Percentiles rank a stretch among this genome's conserved stretches.
These are phyloP conservation scores for Yponomeuta cagnagella DNA, from an alignment of 2,888 invertebrate species.

Conservation along the genomic window DNA sequence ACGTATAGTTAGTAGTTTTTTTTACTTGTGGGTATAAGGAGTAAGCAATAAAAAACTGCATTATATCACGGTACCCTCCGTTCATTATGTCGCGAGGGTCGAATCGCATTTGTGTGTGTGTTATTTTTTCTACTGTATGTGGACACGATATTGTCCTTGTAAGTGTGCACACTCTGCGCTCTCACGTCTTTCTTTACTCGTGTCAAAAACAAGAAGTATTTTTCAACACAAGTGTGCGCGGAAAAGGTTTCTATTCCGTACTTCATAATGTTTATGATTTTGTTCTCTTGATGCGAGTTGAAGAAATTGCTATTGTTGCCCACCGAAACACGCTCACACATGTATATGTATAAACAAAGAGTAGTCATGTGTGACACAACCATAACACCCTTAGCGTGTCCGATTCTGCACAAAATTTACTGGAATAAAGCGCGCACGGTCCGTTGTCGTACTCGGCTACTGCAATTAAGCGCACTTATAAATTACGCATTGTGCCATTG, in stretches of 20 bases:
- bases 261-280: slow-evolving; percentile 6
- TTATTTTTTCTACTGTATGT: slow-evolving; percentile 30
- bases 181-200: background rate
- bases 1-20: slow-evolving; percentile 56
- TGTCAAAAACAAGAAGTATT: slow-evolving; percentile 7
- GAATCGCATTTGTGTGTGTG: slow-evolving; percentile 37
- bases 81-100: slow-evolving; percentile 65
- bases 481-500: slow-evolving; percentile 55
- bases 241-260: slow-evolving; percentile 5
- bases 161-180: background rate
- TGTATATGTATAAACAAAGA: background rate
- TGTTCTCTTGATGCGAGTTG: slow-evolving; percentile 1
- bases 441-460: slow-evolving; percentile 37
- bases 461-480: slow-evolving; percentile 61
- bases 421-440: slow-evolving; percentile 38
- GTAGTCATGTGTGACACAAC: slow-evolving; percentile 6
- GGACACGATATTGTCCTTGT: background rate
- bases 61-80: slow-evolving; percentile 72
- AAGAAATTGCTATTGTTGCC: background rate
- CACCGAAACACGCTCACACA: background rate
- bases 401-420: slow-evolving; percentile 52
- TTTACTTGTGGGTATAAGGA: slow-evolving; percentile 71
- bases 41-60: slow-evolving; percentile 74
- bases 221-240: slow-evolving; percentile 1
- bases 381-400: slow-evolving; percentile 44